Evolutionary conservation across 2,888 invertebrate species (phyloP), one percentile per base, ranked within the genome.

Genomic region (Ophonus ardosiacus): DNA sequence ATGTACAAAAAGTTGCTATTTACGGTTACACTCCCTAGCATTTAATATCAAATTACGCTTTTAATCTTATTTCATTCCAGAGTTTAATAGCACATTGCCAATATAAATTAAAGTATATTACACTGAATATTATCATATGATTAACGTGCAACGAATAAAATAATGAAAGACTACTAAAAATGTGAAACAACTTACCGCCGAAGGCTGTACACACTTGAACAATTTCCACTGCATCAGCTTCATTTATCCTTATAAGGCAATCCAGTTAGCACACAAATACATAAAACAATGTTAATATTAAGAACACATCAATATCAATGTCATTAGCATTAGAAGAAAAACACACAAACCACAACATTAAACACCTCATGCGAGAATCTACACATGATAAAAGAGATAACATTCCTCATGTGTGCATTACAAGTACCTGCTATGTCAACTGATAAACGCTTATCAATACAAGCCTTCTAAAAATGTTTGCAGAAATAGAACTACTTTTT

Each of bases 161-260:
- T 24, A 61, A 63, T 63, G 13, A 63, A 38, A 15, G n/a, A 68
- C 1, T 5, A 8, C 24, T 63, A 13, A 31, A n/a, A 15, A 24
- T 21, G 13, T 38, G 15, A 63, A 63, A 63, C 24, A 78, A 79
- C 79, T 79, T 38, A 79, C 79, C 79, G 79, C 38, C 21, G 79
- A 13, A 38, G 79, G 57, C 59, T 79, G 79, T 17, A 79, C 61
- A 79, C 79, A 79, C 59, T 79, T 40, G 61, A 79, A 79, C 57
- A 79, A 61, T 79, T 79, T 79, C 59, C 79, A 79, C 57, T 79
- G 79, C 61, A 57, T 31, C 59, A 79, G 15, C 79, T 79, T 79
- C 79, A 79, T 79, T 61, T 79, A 79, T 74, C 71, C 71, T 74
- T 74, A 43, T 74, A 43, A 74, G 71, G 71, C 15, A 68, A 74